A percentile compares a stretch with the other conserved stretches of the same genome.
These are phyloP conservation scores for Orthonevra nobilis DNA, from an alignment of 2,888 invertebrate genomes.

Conservation along the genomic window DNA sequence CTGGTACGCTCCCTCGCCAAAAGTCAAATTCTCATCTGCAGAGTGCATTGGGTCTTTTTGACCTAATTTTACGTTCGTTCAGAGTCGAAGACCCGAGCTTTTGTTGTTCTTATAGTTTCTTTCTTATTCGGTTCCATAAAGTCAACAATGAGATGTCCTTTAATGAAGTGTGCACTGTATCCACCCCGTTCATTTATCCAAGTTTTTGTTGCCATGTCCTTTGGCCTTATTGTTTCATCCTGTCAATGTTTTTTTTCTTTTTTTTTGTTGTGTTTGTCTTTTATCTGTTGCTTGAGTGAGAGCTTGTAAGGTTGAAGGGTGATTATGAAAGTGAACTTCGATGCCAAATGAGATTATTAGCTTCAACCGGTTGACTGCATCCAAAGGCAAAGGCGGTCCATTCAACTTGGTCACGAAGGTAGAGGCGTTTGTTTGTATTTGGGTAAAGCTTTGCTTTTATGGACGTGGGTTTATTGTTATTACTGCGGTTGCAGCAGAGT, in stretches of 20 bases:
- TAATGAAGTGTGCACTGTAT: slow-evolving; percentile 33
- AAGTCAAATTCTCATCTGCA: background rate
- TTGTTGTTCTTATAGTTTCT: background rate
- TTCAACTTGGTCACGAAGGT: no score
- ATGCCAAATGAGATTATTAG: slow-evolving; percentile 64
- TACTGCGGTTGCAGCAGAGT: no score
- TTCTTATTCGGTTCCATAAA: background rate
- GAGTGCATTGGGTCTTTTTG: slow-evolving; percentile 19
- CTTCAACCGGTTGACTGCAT: slow-evolving; percentile 56
- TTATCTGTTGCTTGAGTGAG: slow-evolving; percentile 14
- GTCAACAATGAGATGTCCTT: slow-evolving; percentile 35
- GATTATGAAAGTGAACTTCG: slow-evolving; percentile 38
- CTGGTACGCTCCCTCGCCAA: background rate
- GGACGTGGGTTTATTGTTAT: no score
- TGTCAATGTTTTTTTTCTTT: background rate
- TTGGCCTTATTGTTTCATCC: slow-evolving; percentile 14
- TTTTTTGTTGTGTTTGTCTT: background rate
- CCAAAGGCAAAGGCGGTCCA: no score
- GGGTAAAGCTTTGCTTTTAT: no score
- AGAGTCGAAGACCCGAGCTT: slow-evolving; percentile 16
- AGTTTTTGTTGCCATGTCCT: background rate
- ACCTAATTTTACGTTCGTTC: slow-evolving; percentile 37
- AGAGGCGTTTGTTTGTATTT: no score
- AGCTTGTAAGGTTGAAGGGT: slow-evolving; percentile 22
- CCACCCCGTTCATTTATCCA: slow-evolving; percentile 31